Base-by-base conservation (phyloP, 2,888 invertebrate species). In the Campaea margaritaria region DNA sequence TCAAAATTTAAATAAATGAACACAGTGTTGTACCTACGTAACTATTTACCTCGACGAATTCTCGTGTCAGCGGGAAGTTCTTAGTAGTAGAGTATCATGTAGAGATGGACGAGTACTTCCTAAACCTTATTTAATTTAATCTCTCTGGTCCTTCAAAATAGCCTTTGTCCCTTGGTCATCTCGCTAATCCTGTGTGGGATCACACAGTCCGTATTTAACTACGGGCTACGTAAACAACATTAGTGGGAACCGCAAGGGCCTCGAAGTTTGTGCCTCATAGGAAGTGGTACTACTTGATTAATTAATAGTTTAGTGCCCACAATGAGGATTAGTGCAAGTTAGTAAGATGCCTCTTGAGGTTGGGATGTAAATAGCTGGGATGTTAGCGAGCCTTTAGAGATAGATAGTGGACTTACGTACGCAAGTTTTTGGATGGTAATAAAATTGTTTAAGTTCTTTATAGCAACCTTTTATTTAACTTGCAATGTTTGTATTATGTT, bases 221-320 rank as follows among this genome's bases (percentile, higher is more conserved):
- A 83, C 80, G 78, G 79, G 73, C 79, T 79, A 76, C 80, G 83
- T 85, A 86, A 86, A 84, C 82, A 86, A 82, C 82, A 86, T 86
- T 83, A 85, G 75, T 74, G 73, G 69, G 65, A 67, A 72, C 85
- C 85, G 74, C 85, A 85, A 79, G 80, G 77, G 80, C 77, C 73
- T 72, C 62, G 75, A 82, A 81, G 74, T 83, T 79, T 68, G 67
- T 52, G 64, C 72, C 73, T 75, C 75, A 74, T 75, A 70, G 72
- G 76, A 72, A 78, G 65, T 58, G 58, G 49, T 50, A 50, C 47
- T 44, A 75, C 78, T 79, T 82, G 82, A 83, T 83, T 83, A 83
- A 82, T 83, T 81, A 81, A 82, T 79, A 82, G 79, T 79, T 77
- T 61, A 72, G 63, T 73, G 69, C 73, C 70, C 70, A 78, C 79